Percentiles rank a stretch among this genome's conserved stretches.
Conservation (phyloP, 2,113 vertebrate genomes). For the Sula dactylatra region DNA sequence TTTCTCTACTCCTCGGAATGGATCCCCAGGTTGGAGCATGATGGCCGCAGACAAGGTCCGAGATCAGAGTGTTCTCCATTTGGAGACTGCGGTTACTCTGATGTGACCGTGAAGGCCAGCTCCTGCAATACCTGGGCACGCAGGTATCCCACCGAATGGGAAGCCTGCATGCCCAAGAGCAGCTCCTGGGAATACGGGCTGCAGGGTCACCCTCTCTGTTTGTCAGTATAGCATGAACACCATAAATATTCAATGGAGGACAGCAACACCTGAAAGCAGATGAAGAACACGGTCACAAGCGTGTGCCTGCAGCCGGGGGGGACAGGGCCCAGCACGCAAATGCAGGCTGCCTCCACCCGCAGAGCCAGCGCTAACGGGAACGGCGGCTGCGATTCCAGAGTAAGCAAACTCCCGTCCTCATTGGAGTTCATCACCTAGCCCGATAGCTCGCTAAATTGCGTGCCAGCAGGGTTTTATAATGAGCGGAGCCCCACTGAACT, state of each 20-base stretch:
- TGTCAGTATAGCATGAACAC: not conserved
- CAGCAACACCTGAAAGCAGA: not conserved
- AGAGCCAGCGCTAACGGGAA: not conserved
- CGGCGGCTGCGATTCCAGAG: rapidly evolving
- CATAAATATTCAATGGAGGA: not conserved
- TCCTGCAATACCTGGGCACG: not conserved
- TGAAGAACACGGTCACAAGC: rapidly evolving
- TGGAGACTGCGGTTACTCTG: not conserved
- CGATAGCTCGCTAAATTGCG: not conserved
- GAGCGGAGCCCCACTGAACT: not conserved
- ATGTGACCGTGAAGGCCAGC: not conserved
- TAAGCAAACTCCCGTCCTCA: not conserved
- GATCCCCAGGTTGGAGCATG: not conserved
- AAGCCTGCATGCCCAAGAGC: not conserved
- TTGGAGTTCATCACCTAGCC: not conserved
- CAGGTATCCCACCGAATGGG: rapidly evolving
- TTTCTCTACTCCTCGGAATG: not conserved
- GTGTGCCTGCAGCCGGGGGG: not conserved
- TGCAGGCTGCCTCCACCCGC: rapidly evolving
- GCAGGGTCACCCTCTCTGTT: not conserved
- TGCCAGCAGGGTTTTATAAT: not conserved
- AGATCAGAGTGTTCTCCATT: not conserved
- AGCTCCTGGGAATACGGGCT: not conserved
- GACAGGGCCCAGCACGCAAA: not conserved
- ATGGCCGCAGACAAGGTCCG: rapidly evolving